phyloP scores from a whole-genome alignment of 2,888 invertebrate genomes.

The Amphipoea lucens region DNA sequence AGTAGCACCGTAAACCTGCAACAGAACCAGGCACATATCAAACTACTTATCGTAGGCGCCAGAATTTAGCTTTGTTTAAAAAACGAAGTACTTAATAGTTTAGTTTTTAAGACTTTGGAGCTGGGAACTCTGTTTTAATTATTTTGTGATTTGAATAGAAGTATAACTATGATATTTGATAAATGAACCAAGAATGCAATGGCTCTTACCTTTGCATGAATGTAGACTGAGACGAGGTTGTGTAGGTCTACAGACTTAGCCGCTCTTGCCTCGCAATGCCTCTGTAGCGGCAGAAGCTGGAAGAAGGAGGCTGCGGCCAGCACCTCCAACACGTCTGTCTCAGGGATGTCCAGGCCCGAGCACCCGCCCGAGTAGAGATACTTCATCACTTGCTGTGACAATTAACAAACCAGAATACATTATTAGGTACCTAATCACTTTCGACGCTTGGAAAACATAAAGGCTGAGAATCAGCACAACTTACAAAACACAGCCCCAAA shows the following conservation, averaged over 20 bases:
- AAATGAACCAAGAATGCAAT: background rate
- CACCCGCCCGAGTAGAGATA: slow-evolving; percentile 97
- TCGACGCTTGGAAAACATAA: background rate
- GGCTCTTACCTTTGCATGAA: slow-evolving; percentile 95
- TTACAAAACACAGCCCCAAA: background rate
- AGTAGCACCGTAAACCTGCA: slow-evolving; percentile 95
- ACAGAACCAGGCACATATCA: slow-evolving; percentile 44
- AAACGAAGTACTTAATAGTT: background rate
- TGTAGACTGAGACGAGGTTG: slow-evolving; percentile 97
- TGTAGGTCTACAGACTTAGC: slow-evolving; percentile 96
- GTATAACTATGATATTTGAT: background rate
- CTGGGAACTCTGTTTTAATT: background rate
- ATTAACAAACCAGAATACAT: background rate
- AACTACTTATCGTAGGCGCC: background rate
- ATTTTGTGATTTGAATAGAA: background rate
- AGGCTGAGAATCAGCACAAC: background rate
- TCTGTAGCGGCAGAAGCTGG: slow-evolving; percentile 95
- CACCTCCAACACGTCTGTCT: slow-evolving; percentile 95
- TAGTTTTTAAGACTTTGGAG: background rate
- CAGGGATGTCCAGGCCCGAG: slow-evolving; percentile 93
- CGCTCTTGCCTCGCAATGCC: slow-evolving; percentile 96
- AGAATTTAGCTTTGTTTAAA: background rate
- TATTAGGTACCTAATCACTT: background rate
- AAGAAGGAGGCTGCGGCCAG: slow-evolving; percentile 98
- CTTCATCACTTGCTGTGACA: slow-evolving; percentile 95